phyloP scores from a whole-genome alignment of 1,140 invertebrate species.

The Sipha flava region DNA sequence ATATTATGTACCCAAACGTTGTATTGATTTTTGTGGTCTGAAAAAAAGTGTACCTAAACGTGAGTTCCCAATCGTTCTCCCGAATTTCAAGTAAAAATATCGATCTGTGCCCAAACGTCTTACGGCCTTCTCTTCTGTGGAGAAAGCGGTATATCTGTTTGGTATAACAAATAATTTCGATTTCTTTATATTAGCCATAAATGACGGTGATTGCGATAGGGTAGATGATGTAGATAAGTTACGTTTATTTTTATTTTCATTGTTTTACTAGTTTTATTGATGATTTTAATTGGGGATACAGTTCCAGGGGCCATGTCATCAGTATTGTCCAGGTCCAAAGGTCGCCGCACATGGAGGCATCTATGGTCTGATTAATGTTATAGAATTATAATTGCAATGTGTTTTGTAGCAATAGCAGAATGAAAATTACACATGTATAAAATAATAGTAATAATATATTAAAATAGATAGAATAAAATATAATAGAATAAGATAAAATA shows the following conservation, averaged over 20 bases:
- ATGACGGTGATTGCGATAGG: neutral
- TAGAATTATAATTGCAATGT: too few species aligned
- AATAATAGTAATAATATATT: too few species aligned
- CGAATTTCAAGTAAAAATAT: too few species aligned
- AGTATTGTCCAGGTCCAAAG: neutral
- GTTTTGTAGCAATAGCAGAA: neutral
- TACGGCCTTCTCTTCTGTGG: neutral
- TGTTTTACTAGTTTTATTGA: neutral
- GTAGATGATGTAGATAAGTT: neutral
- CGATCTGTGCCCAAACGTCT: too few species aligned
- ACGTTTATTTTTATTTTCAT: constrained; percentile 1
- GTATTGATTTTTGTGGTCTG: too few species aligned
- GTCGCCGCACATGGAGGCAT: neutral
- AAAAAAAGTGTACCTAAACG: too few species aligned
- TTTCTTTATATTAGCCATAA: neutral
- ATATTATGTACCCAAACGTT: too few species aligned
- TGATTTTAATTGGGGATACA: neutral
- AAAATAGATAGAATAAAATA: too few species aligned
- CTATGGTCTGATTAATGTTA: neutral
- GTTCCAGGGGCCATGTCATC: neutral
- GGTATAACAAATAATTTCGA: neutral
- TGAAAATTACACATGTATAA: too few species aligned
- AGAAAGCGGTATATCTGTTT: neutral
- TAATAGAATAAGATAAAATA: neutral
- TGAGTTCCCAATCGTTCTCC: too few species aligned